Base-by-base conservation (phyloP, 2,113 vertebrate genomes). In the Scolopax mira region DNA sequence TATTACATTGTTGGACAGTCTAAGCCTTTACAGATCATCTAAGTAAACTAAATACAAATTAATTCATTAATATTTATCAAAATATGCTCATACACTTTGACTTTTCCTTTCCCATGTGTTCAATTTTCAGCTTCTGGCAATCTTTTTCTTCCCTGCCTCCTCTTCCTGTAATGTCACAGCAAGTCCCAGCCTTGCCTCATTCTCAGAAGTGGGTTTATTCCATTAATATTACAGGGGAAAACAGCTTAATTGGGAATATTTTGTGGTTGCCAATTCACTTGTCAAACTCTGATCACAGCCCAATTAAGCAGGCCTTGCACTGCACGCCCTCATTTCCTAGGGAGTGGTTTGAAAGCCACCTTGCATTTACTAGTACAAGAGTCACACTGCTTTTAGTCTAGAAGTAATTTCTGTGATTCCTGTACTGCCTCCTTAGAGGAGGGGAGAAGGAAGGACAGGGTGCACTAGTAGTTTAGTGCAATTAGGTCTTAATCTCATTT, bases 41-140 rank as follows among this genome's bases (percentile, higher is more conserved):
- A 73, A 94, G 55, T 67, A 89, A 92, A 93, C 79, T 54, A 93
- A 94, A 91, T 78, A 93, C 79, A 93, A 90, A 96, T 79, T 83
- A 95, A 94, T 93, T 97, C 88, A 96, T 96, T 93, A 95, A 94
- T 94, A 95, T 90, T 95, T 93, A 96, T 96, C 79, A 79, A 96
- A 96, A 94, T 95, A 96, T 94, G 88, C 86, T 94, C 90, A 92
- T 84, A 94, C 44, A 92, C 90, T 97, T 96, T 87, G 88, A 96
- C 92, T 96, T 95, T 77, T 90, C 61, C 69, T 86, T 87, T 81
- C 73, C 89, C 89, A 96, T 90, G 94, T 96, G 95, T 93, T 97
- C 88, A 77, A 19, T 96, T 93, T 93, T 83, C 91, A 91, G 77
- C 66, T 96, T 93, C 81, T 97, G 94, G 86, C 93, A 97, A 70